These are phyloP conservation scores for Alloscopus bannaensis DNA, from an alignment of 2,888 invertebrate genomes.

Conservation along the genomic window DNA sequence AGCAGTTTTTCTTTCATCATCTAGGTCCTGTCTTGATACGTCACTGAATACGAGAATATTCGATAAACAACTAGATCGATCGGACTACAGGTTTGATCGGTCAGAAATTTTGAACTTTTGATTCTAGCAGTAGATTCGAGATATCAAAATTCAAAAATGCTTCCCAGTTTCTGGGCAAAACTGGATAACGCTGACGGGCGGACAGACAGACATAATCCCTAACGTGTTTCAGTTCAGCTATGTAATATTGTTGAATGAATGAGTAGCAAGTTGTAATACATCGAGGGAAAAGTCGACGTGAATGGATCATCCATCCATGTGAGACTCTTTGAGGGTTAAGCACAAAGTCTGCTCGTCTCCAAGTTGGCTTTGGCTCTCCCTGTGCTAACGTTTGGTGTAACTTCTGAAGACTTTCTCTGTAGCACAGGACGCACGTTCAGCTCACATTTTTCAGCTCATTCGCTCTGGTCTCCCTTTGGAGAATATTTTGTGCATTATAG, in stretches of 20 bases:
- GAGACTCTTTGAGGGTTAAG: slow-evolving; percentile 21
- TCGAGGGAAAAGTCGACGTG: slow-evolving; percentile 3
- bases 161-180: too few relatives aligned
- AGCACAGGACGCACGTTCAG: slow-evolving; percentile 6
- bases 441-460: slow-evolving; percentile 19
- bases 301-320: slow-evolving; percentile 38
- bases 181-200: too few relatives aligned
- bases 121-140: too few relatives aligned
- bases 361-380: not conserved
- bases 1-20: too few relatives aligned
- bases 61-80: too few relatives aligned
- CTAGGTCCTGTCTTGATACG: too few relatives aligned
- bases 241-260: slow-evolving; percentile 20
- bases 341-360: slow-evolving; percentile 29
- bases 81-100: too few relatives aligned
- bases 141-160: too few relatives aligned
- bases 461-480: not conserved
- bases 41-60: too few relatives aligned
- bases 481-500: slow-evolving; percentile 3
- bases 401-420: slow-evolving; percentile 1
- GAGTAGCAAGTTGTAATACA: slow-evolving; percentile 3
- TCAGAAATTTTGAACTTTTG: too few relatives aligned
- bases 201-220: too few relatives aligned
- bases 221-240: too few relatives aligned
- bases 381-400: not conserved